Evolutionary conservation across 1,140 invertebrate genomes (phyloP), one percentile per base, ranked within the genome.

Genomic region (Limonius californicus): DNA sequence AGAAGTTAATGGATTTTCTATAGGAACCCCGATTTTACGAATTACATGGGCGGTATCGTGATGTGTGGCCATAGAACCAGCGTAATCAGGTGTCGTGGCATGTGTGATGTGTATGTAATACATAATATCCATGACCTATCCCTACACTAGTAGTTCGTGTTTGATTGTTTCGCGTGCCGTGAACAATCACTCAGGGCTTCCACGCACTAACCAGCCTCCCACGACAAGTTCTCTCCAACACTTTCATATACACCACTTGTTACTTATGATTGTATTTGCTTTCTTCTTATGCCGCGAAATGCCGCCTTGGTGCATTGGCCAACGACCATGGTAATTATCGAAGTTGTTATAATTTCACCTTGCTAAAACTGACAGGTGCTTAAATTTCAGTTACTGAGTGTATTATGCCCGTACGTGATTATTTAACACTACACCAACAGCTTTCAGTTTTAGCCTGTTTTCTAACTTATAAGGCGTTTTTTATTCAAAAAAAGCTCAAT

Each of bases 91-190:
- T 19, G 35, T 57, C 16, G 14, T 42, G 18, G 35, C 39, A 42
- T 57, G 62, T 64, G 56, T 55, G 20, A 64, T 60, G 57, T 63
- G 53, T 66, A 65, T 65, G 59, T 65, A 65, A 65, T 65, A 53
- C 47, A 62, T 62, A 58, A 53, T 60, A 66, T 63, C 64, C 64
- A 62, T 66, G 64, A 63, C 64, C 64, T 66, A 66, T 66, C 64
- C 64, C 63, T 59, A 54, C 55, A 43, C 18, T 55, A 27, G 58
- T 59, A 30, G 58, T 66, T 66, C 64, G 64, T 66, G 64, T 66
- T 66, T 66, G 64, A 66, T 66, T 66, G 64, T 66, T 66, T 66
- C 64, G 64, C 64, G 64, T 66, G 64, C 61, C 61, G 64, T 45
- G 43, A 55, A 59, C 61, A 66, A 62, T 63, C 63, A 61, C 63